Evolutionary conservation across 2,888 invertebrate species (phyloP).

Genomic region (Schrankia costaestrigalis): DNA sequence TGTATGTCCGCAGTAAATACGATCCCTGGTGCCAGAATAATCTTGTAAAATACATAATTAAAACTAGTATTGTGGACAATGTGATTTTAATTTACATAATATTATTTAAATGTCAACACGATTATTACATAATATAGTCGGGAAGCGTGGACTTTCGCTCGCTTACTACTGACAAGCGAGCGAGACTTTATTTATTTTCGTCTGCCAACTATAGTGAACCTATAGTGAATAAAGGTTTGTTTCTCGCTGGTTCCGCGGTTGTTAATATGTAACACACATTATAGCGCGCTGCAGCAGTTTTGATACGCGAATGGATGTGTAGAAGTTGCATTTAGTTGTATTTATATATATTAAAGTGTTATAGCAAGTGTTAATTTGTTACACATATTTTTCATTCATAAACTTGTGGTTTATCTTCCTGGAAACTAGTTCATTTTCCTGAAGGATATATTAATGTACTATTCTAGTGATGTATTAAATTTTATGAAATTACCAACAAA

Average conservation of each 20-base stretch:
- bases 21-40: too few relatives aligned
- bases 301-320: slow-evolving; percentile 35
- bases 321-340: too few relatives aligned
- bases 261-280: slow-evolving; percentile 35
- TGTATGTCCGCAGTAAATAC: too few relatives aligned
- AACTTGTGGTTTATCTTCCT: too few relatives aligned
- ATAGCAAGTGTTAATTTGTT: too few relatives aligned
- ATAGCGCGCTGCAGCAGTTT: slow-evolving; percentile 34
- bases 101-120: slow-evolving; percentile 40
- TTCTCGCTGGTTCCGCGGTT: slow-evolving; percentile 35
- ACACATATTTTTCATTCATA: too few relatives aligned
- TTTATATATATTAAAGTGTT: too few relatives aligned
- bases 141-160: slow-evolving; percentile 51
- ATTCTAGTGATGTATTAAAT: too few relatives aligned
- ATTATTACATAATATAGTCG: slow-evolving; percentile 49
- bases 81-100: slow-evolving; percentile 34
- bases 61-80: slow-evolving; percentile 56
- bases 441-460: too few relatives aligned
- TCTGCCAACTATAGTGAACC: slow-evolving; percentile 34
- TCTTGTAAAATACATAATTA: too few relatives aligned
- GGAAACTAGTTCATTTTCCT: too few relatives aligned
- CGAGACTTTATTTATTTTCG: slow-evolving; percentile 67
- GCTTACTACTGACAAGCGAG: slow-evolving; percentile 50
- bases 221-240: slow-evolving; percentile 40
- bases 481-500: too few relatives aligned